These are phyloP conservation scores for Sporophila hypoxantha DNA, from an alignment of 2,113 vertebrate genomes.

Conservation along the genomic window DNA sequence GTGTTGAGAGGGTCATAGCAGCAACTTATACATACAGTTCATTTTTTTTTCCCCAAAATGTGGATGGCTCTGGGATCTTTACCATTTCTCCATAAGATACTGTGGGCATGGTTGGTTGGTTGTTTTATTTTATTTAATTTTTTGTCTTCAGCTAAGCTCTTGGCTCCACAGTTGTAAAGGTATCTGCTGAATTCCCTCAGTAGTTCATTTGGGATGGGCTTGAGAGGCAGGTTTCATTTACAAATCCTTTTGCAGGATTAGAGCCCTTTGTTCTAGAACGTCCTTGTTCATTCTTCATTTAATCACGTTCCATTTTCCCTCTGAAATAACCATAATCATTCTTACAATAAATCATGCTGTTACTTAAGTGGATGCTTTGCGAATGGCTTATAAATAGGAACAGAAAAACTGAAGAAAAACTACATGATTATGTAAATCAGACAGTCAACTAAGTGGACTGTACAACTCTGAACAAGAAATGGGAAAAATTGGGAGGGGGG, in stretches of 20 bases:
- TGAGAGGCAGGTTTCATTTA: constrained; percentile 20
- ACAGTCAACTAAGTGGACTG: constrained; percentile 14
- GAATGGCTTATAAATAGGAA: constrained; percentile 49
- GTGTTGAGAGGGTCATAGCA: neutral
- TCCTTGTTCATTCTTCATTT: constrained; percentile 41
- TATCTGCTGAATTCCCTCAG: neutral
- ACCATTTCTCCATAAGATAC: neutral
- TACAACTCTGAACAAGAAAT: constrained; percentile 20
- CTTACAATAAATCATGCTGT: constrained; percentile 36
- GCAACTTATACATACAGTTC: neutral
- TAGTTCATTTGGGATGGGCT: neutral
- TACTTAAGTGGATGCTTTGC: constrained; percentile 47
- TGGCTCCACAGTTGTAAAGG: neutral
- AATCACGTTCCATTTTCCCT: constrained; percentile 38
- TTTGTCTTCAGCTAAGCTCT: neutral
- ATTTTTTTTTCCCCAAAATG: neutral
- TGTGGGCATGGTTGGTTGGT: neutral
- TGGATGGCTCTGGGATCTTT: neutral
- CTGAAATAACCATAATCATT: constrained; percentile 38
- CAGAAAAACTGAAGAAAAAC: constrained; percentile 48
- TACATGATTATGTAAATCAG: constrained; percentile 49
- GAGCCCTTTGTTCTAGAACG: constrained; percentile 13
- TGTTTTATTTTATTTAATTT: neutral
- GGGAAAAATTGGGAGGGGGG: neutral
- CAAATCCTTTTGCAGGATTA: constrained; percentile 7